Percentiles rank a stretch among this genome's conserved stretches.
phyloP scores from a whole-genome alignment of 2,797 vertebrate species.

The Gymnodraco acuticeps region DNA sequence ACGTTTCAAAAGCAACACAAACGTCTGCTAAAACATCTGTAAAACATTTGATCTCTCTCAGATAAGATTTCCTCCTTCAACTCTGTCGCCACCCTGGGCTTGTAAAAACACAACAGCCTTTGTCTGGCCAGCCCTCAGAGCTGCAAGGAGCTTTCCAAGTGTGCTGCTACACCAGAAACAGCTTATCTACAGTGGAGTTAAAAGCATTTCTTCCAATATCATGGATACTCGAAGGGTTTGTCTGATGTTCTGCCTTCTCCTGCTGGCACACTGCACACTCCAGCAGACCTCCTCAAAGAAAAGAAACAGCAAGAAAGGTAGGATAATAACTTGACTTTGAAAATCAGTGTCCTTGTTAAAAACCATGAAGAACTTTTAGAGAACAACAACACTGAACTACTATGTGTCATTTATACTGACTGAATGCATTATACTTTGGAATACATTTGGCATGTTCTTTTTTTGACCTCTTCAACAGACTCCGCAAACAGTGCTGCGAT shows the following conservation, averaged over 20 bases:
- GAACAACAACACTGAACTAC: not conserved
- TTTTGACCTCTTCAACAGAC: slow-evolving; percentile 58
- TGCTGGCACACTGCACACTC: slow-evolving; percentile 71
- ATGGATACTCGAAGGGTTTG: slow-evolving; percentile 84
- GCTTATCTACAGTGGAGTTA: slow-evolving; percentile 24
- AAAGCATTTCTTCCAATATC: slow-evolving; percentile 1
- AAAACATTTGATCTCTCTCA: slow-evolving; percentile 71
- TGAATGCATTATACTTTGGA: not conserved
- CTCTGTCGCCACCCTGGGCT: slow-evolving; percentile 5
- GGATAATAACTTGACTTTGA: slow-evolving; percentile 7
- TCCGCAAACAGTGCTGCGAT: slow-evolving; percentile 84
- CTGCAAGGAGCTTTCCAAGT: slow-evolving; percentile 22
- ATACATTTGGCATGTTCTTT: not conserved
- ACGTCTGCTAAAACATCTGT: slow-evolving; percentile 73
- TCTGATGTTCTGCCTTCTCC: slow-evolving; percentile 85
- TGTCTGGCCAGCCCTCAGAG: slow-evolving; percentile 39
- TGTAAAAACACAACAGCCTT: slow-evolving; percentile 47
- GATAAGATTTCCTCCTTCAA: slow-evolving; percentile 60
- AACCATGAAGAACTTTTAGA: not conserved
- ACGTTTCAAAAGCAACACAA: slow-evolving; percentile 42
- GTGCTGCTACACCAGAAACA: slow-evolving; percentile 18
- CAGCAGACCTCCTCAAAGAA: slow-evolving; percentile 80
- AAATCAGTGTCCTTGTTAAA: not conserved
- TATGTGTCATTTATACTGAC: not conserved
- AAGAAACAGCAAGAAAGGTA: slow-evolving; percentile 89